These are phyloP conservation scores for Morpho deidamia DNA, from an alignment of 2,888 invertebrate genomes.

Conservation along the genomic window DNA sequence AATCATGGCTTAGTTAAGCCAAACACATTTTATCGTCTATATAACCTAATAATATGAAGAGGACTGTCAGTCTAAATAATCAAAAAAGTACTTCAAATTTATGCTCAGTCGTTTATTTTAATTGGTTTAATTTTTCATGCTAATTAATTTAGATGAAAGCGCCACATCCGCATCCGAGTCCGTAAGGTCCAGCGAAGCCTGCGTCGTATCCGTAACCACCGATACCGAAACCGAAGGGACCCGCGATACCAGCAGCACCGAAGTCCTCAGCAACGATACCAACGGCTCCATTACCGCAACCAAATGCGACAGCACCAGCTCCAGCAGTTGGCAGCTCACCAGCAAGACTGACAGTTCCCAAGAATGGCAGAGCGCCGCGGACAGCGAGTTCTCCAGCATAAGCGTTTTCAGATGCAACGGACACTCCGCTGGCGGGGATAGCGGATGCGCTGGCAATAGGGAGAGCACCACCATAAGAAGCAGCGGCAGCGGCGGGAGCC, in stretches of 20 bases:
- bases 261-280: constrained; percentile 9
- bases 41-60: no score
- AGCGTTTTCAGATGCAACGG: constrained; percentile 3
- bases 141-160: background rate
- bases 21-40: no score
- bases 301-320: constrained; percentile 11
- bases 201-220: background rate
- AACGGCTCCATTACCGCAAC: constrained; percentile 14
- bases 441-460: constrained; percentile 6
- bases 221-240: background rate
- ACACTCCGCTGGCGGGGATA: constrained; percentile 9
- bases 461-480: constrained; percentile 5
- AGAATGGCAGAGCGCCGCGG: background rate
- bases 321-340: constrained; percentile 1
- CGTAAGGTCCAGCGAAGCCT: background rate
- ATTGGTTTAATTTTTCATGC: no score
- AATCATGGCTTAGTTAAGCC: no score
- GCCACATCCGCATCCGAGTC: constrained; percentile 1
- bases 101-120: no score
- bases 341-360: constrained; percentile 7
- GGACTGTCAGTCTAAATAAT: no score
- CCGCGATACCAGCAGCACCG: background rate
- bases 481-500: background rate
- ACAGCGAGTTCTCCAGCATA: no score
- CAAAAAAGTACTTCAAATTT: no score